These are phyloP conservation scores for Sericinus montela DNA, from an alignment of 2,888 invertebrate genomes.

Conservation along the genomic window DNA sequence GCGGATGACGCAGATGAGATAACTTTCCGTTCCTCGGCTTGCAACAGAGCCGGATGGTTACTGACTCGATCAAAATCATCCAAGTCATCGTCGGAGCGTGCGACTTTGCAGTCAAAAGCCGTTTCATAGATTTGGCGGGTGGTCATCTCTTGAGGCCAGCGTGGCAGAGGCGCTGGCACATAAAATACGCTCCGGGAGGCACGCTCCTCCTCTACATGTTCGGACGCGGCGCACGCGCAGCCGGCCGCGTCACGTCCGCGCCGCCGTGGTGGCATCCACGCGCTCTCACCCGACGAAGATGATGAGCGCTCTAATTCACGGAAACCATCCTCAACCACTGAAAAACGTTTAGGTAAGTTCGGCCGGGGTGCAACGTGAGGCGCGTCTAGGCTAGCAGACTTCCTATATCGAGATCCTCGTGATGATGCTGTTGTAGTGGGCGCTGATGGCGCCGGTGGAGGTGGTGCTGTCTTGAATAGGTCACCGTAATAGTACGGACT, in stretches of 20 bases:
- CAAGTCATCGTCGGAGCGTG: slow-evolving; percentile 88
- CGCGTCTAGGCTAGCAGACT: slow-evolving; percentile 86
- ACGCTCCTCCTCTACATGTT: slow-evolving; percentile 83
- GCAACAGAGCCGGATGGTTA: slow-evolving; percentile 87
- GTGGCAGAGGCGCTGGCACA: slow-evolving; percentile 83
- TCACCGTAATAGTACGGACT: slow-evolving; percentile 93
- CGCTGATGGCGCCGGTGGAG: slow-evolving; percentile 68
- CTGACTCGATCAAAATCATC: slow-evolving; percentile 90
- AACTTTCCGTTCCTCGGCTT: slow-evolving; percentile 71
- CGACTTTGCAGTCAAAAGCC: slow-evolving; percentile 92
- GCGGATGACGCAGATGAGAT: slow-evolving; percentile 73
- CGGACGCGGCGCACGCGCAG: slow-evolving; percentile 85
- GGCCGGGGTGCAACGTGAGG: slow-evolving; percentile 83
- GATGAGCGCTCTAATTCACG: slow-evolving; percentile 75
- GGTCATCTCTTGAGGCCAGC: slow-evolving; percentile 81
- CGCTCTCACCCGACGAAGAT: slow-evolving; percentile 78
- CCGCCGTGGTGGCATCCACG: slow-evolving; percentile 87
- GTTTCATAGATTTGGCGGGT: slow-evolving; percentile 91
- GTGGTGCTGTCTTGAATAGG: slow-evolving; percentile 79
- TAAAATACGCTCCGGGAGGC: slow-evolving; percentile 83
- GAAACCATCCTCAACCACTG: slow-evolving; percentile 85
- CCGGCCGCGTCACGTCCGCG: slow-evolving; percentile 82
- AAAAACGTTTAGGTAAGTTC: slow-evolving; percentile 82
- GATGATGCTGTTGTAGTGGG: slow-evolving; percentile 64
- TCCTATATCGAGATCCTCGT: slow-evolving; percentile 81